These are phyloP conservation scores for Mesoclemmys tuberculata DNA, from an alignment of 2,113 vertebrate genomes.

Conservation along the genomic window DNA sequence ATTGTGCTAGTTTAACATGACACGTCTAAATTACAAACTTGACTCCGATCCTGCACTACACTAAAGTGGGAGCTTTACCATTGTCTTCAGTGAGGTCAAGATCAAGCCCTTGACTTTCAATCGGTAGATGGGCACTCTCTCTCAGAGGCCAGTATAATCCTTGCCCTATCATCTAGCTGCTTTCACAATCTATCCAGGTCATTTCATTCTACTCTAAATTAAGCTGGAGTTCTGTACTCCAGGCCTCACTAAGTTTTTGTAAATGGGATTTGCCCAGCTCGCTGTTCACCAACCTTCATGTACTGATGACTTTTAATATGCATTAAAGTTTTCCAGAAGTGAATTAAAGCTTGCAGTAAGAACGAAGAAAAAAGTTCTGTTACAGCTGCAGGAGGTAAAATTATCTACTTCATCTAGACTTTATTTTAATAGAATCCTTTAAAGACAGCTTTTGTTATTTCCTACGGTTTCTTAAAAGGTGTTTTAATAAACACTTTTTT, in stretches of 20 bases:
- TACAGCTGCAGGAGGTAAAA: slow-evolving; percentile 64
- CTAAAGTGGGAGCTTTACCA: background rate
- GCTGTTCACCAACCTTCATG: background rate
- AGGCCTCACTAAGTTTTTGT: background rate
- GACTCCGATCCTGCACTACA: background rate
- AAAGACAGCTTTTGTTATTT: slow-evolving; percentile 69
- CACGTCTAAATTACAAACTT: background rate
- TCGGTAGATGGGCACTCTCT: background rate
- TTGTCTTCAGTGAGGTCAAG: background rate
- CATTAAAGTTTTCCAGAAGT: slow-evolving; percentile 31
- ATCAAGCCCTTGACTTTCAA: background rate
- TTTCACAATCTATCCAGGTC: background rate
- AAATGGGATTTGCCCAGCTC: background rate
- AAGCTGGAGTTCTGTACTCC: background rate
- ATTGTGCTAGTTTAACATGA: background rate
- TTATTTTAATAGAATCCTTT: slow-evolving; percentile 70
- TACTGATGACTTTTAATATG: background rate
- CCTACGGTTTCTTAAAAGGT: slow-evolving; percentile 67
- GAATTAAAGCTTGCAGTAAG: slow-evolving; percentile 28
- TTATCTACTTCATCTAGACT: slow-evolving; percentile 59
- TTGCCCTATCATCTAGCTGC: background rate
- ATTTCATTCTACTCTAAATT: background rate
- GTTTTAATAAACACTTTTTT: slow-evolving; percentile 78
- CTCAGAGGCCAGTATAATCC: background rate
- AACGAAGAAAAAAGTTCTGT: slow-evolving; percentile 45